A percentile compares a stretch with the other conserved stretches of the same genome.
These are phyloP conservation scores for Xestia rhomboidea DNA, from an alignment of 2,888 invertebrate genomes.

Conservation along the genomic window DNA sequence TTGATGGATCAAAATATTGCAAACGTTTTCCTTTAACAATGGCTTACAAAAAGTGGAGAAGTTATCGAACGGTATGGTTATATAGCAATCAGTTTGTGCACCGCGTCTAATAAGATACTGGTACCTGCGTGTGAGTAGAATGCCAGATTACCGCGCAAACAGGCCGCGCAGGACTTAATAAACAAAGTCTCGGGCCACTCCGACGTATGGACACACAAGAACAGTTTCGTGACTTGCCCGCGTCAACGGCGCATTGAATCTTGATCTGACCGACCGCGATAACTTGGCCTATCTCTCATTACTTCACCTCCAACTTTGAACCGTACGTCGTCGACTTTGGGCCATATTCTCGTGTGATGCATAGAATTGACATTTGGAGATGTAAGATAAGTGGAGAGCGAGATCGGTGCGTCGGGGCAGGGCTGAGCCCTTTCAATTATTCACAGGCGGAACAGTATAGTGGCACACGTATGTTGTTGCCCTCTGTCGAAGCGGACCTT, in stretches of 20 bases:
- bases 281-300: constrained; percentile 61
- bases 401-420: constrained; percentile 75
- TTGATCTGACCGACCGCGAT: constrained; percentile 76
- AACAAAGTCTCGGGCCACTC: constrained; percentile 33
- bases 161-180: constrained; percentile 33
- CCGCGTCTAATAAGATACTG: constrained; percentile 36
- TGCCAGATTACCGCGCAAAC: constrained; percentile 41
- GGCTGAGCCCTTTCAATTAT: constrained; percentile 82
- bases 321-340: constrained; percentile 61
- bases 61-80: constrained; percentile 33
- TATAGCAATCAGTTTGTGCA: constrained; percentile 46
- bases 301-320: constrained; percentile 57
- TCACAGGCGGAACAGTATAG: constrained; percentile 80
- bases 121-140: constrained; percentile 43
- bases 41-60: constrained; percentile 16
- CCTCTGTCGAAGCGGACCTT: constrained; percentile 68
- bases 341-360: constrained; percentile 39
- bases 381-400: constrained; percentile 73
- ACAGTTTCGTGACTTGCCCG: constrained; percentile 80
- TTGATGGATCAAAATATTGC: constrained; percentile 19
- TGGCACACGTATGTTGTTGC: constrained; percentile 73
- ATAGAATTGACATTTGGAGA: constrained; percentile 60
- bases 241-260: constrained; percentile 83
- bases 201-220: constrained; percentile 66
- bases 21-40: constrained; percentile 7